These are phyloP conservation scores for Trichechus manatus DNA, from an alignment of 2,113 vertebrate species.

Conservation along the genomic window DNA sequence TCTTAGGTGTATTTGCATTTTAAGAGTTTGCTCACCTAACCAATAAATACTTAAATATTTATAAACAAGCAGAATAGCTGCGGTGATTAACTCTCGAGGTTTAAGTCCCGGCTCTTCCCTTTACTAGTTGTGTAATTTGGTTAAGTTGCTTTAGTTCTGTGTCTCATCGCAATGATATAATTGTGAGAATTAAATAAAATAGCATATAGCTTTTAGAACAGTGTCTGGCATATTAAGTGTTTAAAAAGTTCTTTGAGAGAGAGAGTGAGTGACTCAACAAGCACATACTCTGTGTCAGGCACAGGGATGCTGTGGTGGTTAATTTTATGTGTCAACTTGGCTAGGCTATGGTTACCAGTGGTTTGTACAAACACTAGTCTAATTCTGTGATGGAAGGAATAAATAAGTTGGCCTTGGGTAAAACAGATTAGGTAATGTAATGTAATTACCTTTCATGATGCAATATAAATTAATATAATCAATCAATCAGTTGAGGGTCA, in stretches of 20 bases:
- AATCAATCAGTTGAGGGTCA: too few species aligned
- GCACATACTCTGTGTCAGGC: background rate
- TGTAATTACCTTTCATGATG: too few species aligned
- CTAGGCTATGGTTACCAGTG: too few species aligned
- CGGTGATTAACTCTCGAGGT: background rate
- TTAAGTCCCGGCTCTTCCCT: background rate
- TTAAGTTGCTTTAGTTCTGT: background rate
- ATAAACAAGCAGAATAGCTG: background rate
- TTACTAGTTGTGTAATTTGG: background rate
- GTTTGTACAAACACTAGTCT: too few species aligned
- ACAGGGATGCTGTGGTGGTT: background rate
- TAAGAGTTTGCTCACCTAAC: background rate
- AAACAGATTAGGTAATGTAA: too few species aligned
- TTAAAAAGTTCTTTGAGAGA: background rate
- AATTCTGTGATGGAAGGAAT: too few species aligned
- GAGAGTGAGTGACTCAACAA: background rate
- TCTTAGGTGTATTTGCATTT: background rate
- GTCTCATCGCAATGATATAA: background rate
- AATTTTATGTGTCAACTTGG: too few species aligned
- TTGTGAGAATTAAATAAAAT: slow-evolving; percentile 30
- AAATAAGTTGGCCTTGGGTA: too few species aligned
- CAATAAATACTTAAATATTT: slow-evolving; percentile 15
- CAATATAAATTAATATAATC: too few species aligned
- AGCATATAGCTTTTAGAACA: background rate
- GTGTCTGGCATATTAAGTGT: background rate